These are phyloP conservation scores for Trichacis sp. DNA, from an alignment of 2,888 invertebrate species.

Conservation along the genomic window DNA sequence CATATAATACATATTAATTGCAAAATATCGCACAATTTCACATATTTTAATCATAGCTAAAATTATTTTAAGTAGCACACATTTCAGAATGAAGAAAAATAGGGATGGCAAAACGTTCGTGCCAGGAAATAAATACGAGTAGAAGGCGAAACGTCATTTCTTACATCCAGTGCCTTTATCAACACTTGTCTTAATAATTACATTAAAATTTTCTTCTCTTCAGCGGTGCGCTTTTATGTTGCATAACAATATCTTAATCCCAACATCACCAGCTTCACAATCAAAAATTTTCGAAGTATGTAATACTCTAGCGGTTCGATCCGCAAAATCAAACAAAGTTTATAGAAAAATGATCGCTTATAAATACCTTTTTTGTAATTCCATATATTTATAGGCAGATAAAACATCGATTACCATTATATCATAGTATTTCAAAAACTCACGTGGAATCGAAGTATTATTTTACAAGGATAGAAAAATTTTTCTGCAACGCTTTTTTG, in stretches of 20 bases:
- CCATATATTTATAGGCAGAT: slow-evolving; percentile 36
- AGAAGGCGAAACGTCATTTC: slow-evolving; percentile 36
- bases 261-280: slow-evolving; percentile 1
- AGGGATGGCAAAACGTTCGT: too few relatives aligned
- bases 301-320: too few relatives aligned
- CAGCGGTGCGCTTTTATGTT: slow-evolving; percentile 3
- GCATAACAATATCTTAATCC: background rate
- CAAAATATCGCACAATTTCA: slow-evolving; percentile 48
- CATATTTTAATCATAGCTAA: slow-evolving; percentile 39
- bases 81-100: too few relatives aligned
- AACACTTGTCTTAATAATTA: slow-evolving; percentile 41
- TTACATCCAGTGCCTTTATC: slow-evolving; percentile 38
- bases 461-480: slow-evolving; percentile 39
- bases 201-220: slow-evolving; percentile 16
- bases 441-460: slow-evolving; percentile 30
- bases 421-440: slow-evolving; percentile 29
- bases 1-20: slow-evolving; percentile 63
- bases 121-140: slow-evolving; percentile 40
- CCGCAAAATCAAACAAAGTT: slow-evolving; percentile 19
- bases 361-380: slow-evolving; percentile 28
- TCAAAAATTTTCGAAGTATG: background rate
- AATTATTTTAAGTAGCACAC: slow-evolving; percentile 30
- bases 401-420: slow-evolving; percentile 39
- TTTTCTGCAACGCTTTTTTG: slow-evolving; percentile 20
- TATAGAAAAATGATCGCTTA: too few relatives aligned